Percentiles rank a stretch among this genome's conserved stretches.
Conservation (phyloP, 2,888 invertebrate genomes). For the Anoncus sp. region DNA sequence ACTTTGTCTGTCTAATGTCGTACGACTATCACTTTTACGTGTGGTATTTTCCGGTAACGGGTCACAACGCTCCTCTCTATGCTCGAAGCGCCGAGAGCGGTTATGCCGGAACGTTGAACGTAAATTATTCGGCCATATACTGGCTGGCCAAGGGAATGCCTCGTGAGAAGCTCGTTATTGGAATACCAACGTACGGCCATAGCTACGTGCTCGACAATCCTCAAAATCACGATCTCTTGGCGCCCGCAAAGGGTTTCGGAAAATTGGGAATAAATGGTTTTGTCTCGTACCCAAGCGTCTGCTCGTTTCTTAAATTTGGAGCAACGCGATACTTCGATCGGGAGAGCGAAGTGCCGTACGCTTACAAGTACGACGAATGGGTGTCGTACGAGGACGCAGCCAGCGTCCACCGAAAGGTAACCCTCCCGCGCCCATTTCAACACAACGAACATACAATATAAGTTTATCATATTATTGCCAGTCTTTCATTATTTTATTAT, state of each 20-base stretch:
- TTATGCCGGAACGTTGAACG: constrained; percentile 89
- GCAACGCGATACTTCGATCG: constrained; percentile 87
- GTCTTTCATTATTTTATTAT: constrained; percentile 2
- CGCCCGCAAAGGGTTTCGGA: constrained; percentile 90
- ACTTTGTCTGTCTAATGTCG: constrained; percentile 95
- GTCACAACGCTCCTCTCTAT: constrained; percentile 93
- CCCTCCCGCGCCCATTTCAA: not conserved
- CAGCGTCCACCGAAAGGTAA: constrained; percentile 89
- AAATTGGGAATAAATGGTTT: constrained; percentile 88
- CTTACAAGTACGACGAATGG: constrained; percentile 90
- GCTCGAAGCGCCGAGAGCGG: constrained; percentile 86
- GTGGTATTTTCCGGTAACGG: constrained; percentile 91
- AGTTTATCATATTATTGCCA: not conserved
- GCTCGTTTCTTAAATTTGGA: constrained; percentile 86
- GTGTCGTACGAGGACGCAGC: constrained; percentile 91
- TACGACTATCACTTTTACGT: constrained; percentile 95
- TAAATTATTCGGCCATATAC: constrained; percentile 92
- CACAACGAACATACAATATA: not conserved
- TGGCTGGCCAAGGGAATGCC: constrained; percentile 92
- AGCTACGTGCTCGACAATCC: constrained; percentile 87
- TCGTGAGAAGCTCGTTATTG: constrained; percentile 91
- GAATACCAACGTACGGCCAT: constrained; percentile 95
- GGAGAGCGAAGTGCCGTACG: constrained; percentile 91
- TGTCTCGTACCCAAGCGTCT: constrained; percentile 88
- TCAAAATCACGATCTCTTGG: constrained; percentile 87